Base-by-base conservation (phyloP, 2,888 invertebrate species). In the Drosophila kuntzei region DNA sequence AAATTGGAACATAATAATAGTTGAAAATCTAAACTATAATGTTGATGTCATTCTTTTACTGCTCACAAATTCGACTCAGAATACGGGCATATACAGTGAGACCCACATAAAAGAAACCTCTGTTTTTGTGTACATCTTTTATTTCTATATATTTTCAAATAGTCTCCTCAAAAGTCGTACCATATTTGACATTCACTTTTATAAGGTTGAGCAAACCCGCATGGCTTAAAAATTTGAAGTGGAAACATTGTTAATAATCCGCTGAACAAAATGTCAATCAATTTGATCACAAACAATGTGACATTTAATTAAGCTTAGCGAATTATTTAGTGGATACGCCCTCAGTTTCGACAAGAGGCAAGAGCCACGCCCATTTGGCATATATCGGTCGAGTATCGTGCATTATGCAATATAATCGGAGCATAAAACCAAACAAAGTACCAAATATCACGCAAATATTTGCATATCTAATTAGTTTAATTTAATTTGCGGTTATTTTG, bases 391-490 rank as follows among this genome's bases (percentile, higher is more conserved):
- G 41, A 25, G 29, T 60, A 58, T 63, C 58, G 50, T 64, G 74
- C 55, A 78, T 78, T 81, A 70, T 83, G 67, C 79, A 76, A 87
- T 46, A 58, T 68, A 84, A 76, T 84, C 76, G 63, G 62, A 73
- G 81, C 81, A 76, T 83, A 73, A 68, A 70, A 29, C 67, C 51
- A 49, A 63, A 76, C 39, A 76, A 82, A 80, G 67, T 43, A 67
- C 80, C 72, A 67, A 71, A 83, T 76, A 71, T 58, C 88, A 87
- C 83, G 84, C 83, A 75, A 85, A 85, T 83, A 86, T 87, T 87
- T 79, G 71, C 79, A 79, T 80, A 82, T 70, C 68, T 85, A 85
- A 82, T 87, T 78, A 85, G 71, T 77, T 75, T 79, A 50, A 66
- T 73, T 82, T 71, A 53, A 80, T 64, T 77, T 65, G 14, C 16